Conservation (phyloP, 2,797 vertebrate species). For the Acomys russatus region DNA sequence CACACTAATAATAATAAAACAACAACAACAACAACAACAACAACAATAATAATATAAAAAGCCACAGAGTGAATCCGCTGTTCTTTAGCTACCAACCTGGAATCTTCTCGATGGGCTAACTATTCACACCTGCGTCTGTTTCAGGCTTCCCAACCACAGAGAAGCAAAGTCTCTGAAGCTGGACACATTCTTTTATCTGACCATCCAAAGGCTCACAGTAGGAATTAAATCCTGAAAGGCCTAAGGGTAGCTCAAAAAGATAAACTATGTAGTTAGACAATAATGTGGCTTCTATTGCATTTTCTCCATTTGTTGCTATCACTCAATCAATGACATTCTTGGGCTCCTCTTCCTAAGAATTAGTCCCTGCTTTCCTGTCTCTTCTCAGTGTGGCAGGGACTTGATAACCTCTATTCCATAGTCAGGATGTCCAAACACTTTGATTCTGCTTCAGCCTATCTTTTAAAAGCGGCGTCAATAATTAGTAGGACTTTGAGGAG, state of each 20-base stretch:
- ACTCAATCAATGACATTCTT: background rate
- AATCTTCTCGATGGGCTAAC: background rate
- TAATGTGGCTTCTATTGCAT: background rate
- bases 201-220: background rate
- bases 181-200: background rate
- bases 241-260: background rate
- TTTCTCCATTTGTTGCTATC: background rate
- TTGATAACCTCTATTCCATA: background rate
- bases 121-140: background rate
- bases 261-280: background rate
- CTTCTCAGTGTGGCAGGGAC: background rate
- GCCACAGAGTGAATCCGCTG: background rate
- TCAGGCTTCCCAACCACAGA: background rate
- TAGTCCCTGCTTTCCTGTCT: background rate
- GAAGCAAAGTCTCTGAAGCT: background rate
- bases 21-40: background rate
- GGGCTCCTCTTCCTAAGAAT: background rate
- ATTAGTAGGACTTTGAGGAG: constrained; percentile 8
- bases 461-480: background rate
- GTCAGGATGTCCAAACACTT: background rate
- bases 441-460: too few species aligned
- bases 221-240: background rate
- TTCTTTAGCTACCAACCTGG: background rate
- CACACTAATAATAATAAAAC: too few species aligned
- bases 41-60: background rate